Percentiles rank a stretch among this genome's conserved stretches.
Conservation (phyloP, 2,888 invertebrate genomes). For the Phytoseiulus persimilis region DNA sequence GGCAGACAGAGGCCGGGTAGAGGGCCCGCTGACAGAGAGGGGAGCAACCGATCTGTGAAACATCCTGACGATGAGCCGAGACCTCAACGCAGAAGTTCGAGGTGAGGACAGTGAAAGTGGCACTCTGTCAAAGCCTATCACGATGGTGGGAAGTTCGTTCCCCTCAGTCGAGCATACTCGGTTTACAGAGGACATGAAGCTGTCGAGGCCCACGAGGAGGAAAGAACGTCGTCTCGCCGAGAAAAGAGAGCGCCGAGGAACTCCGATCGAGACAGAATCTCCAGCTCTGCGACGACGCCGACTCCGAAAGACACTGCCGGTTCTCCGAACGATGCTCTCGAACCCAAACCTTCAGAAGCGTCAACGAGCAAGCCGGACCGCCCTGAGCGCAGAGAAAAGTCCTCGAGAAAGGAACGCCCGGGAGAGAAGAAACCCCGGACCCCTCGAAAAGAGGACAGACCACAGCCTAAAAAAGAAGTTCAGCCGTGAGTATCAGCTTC, state of each 20-base stretch:
- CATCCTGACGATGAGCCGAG: not conserved
- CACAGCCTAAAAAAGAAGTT: not conserved
- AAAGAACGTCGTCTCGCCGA: not conserved
- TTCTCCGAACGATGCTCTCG: not conserved
- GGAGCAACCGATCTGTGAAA: not conserved
- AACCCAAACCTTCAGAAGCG: not conserved
- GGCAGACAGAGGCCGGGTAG: not conserved
- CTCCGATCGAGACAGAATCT: not conserved
- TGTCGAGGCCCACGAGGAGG: not conserved
- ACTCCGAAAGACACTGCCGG: not conserved
- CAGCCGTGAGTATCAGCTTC: not conserved
- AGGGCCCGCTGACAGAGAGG: not conserved
- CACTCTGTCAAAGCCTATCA: too few relatives aligned
- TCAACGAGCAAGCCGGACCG: not conserved
- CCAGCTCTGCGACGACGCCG: not conserved
- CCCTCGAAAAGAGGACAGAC: conserved; percentile 8
- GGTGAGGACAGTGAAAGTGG: not conserved
- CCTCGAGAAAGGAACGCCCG: not conserved
- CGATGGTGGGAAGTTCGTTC: too few relatives aligned
- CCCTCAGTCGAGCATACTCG: not conserved
- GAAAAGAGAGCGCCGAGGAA: not conserved
- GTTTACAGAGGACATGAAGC: not conserved
- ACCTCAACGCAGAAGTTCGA: not conserved
- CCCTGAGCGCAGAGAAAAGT: not conserved
- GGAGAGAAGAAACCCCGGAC: not conserved